Evolutionary conservation across 2,888 invertebrate species (phyloP), one percentile per base, ranked within the genome.

Genomic region (Cremastinae sp.): DNA sequence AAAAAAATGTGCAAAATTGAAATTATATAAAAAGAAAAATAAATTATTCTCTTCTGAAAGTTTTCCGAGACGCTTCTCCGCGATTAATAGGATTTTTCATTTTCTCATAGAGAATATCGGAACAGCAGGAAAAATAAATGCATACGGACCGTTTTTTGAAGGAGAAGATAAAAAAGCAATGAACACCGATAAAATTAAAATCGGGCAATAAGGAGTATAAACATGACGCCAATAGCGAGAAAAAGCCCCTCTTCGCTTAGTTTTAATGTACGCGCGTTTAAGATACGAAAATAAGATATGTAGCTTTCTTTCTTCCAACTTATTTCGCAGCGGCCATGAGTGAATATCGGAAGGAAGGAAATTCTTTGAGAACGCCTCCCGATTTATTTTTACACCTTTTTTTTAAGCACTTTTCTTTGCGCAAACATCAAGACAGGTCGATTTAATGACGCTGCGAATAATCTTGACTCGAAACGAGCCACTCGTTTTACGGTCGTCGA

Each of bases 61-160:
- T 56, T 35, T 7, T 22, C 12, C 5, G 9, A 12, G 55, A 80
- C 69, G 84, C 83, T 83, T 86, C 84, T 83, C 82, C 84, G 78
- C 78, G 74, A 83, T 86, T 84, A 84, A 83, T 81, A 75, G 14
- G 69, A 79, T 82, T 14, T 68, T 84, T 87, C 87, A 86, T 86
- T 83, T 28, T 80, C 69, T 75, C 58, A 73, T 73, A 77, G 77
- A 59, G 47, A 68, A 80, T 75, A 76, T 74, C 72, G 59, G 53
- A 20, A 28, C 41, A n/a, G 37, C 9, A 51, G 22, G 16, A 28
- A 37, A 12, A 61, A 55, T 51, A 70, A 69, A 64, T 49, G 51
- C 61, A 45, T 49, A 18, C 18, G 75, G 78, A 77, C 61, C 65
- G 66, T 80, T 61, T 53, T 65, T 58, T 37, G 35, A 49, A 28